phyloP scores from a whole-genome alignment of 2,797 vertebrate genomes.

The Pangasius krempfi region DNA sequence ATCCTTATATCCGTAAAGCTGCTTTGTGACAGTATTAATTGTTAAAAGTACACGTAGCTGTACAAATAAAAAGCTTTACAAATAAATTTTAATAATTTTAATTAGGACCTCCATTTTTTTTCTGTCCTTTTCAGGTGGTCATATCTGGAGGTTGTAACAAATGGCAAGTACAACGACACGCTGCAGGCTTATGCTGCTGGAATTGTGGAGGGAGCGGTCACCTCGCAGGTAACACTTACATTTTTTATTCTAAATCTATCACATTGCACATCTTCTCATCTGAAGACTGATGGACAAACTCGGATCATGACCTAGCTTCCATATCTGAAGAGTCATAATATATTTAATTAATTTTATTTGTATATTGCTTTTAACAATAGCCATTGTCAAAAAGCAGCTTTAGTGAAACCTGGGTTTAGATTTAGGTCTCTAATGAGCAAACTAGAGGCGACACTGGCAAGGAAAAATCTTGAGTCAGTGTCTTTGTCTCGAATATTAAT shows the following conservation, averaged over 20 bases:
- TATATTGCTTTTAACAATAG: background rate
- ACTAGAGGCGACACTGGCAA: too few species aligned
- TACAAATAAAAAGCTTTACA: background rate
- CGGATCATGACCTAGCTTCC: too few species aligned
- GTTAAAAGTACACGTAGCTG: background rate
- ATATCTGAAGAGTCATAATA: too few species aligned
- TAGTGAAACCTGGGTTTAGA: too few species aligned
- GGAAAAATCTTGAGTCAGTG: too few species aligned
- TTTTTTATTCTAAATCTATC: background rate
- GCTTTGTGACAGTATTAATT: background rate
- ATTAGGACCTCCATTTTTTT: background rate
- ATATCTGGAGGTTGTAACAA: constrained; percentile 84
- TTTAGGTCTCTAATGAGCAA: too few species aligned
- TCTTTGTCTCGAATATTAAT: too few species aligned
- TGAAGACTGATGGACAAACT: background rate
- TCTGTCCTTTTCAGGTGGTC: constrained; percentile 80
- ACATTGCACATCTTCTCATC: background rate
- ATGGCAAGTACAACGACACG: constrained; percentile 81
- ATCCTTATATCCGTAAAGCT: background rate
- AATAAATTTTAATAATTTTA: background rate
- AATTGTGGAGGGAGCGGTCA: constrained; percentile 83
- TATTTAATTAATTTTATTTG: too few species aligned
- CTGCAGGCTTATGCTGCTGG: constrained; percentile 92
- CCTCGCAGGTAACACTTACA: constrained; percentile 77
- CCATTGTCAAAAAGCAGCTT: background rate